phyloP scores from a whole-genome alignment of 2,888 invertebrate species.

The Paralinhomoeus sp. region DNA sequence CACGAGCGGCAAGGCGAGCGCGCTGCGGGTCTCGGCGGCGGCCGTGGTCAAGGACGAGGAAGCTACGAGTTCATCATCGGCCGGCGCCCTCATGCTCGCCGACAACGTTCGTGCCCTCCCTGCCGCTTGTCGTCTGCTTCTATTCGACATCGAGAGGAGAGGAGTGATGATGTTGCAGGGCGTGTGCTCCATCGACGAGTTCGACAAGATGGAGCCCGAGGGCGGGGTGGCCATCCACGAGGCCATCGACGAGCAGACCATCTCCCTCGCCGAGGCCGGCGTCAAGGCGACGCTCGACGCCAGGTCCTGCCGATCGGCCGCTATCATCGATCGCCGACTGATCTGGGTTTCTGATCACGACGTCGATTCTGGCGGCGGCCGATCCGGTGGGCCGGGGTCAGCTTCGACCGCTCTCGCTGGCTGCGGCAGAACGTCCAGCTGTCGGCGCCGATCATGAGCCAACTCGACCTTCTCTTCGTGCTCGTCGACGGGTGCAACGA shows the following conservation, averaged over 20 bases:
- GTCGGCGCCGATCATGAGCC: conserved; percentile 90
- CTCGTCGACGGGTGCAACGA: conserved; percentile 87
- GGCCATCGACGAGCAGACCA: conserved; percentile 99
- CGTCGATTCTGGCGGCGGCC: conserved; percentile 89
- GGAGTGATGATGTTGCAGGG: too few species aligned
- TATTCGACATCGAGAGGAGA: too few species aligned
- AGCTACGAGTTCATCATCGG: too few species aligned
- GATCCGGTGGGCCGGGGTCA: conserved; percentile 90
- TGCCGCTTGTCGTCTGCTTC: too few species aligned
- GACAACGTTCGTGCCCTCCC: conserved; percentile 45
- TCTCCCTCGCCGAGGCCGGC: conserved; percentile 72
- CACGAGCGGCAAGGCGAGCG: conserved; percentile 92
- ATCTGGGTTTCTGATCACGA: too few species aligned
- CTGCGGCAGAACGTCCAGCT: conserved; percentile 59
- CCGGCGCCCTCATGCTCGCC: conserved; percentile 95
- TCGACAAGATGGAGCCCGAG: conserved; percentile 92
- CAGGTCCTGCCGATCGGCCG: too few species aligned
- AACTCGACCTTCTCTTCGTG: conserved; percentile 95
- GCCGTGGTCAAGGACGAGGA: conserved; percentile 96
- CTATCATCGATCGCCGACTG: too few species aligned
- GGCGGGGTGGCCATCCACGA: conserved; percentile 99
- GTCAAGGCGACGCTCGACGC: conserved; percentile 27
- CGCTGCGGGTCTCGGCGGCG: conserved; percentile 90
- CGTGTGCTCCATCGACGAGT: conserved; percentile 95
- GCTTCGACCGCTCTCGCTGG: conserved; percentile 73